These are phyloP conservation scores for silkworm (Bombyx mori) DNA, from an alignment of 1,140 invertebrate genomes.

Conservation along the genomic window ASM3026992v2 NC_085123.1:3521501-3522000, in stretches of 20 bases:
- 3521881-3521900: too few species aligned
- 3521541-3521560: conserved; percentile 64
- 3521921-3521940: too few species aligned
- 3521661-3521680: conserved; percentile 9
- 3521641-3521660: conserved; percentile 3
- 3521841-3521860: conserved; percentile 24
- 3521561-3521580: conserved; percentile 61
- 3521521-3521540: conserved; percentile 44
- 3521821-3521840: conserved; percentile 13
- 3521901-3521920: too few species aligned
- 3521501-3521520: conserved; percentile 35
- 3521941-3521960: too few species aligned
- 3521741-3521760: conserved; percentile 41
- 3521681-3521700: conserved; percentile 42
- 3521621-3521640: conserved; percentile 5
- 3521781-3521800: conserved; percentile 30
- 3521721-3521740: conserved; percentile 41
- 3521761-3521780: conserved; percentile 41
- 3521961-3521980: too few species aligned
- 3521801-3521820: conserved; percentile 23
- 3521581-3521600: conserved; percentile 64
- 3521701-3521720: conserved; percentile 33
- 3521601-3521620: conserved; percentile 54
- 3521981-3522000: too few species aligned
- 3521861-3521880: conserved; percentile 1